Percentiles rank a stretch among this genome's conserved stretches.
These are phyloP conservation scores for Drosophila tsacasi DNA, from an alignment of 1,140 invertebrate genomes.

Conservation along the genomic window DNA sequence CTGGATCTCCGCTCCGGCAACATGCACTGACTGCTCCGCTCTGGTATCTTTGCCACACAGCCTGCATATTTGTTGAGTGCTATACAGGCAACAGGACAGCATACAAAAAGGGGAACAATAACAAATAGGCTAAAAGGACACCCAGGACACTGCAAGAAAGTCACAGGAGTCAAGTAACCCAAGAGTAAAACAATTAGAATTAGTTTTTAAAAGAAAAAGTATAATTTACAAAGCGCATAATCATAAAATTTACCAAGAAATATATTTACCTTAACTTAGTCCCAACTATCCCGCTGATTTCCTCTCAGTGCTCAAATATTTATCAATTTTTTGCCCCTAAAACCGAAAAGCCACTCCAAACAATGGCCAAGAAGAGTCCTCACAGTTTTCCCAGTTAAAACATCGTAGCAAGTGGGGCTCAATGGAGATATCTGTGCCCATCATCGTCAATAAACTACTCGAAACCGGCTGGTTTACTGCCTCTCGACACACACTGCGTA, in stretches of 20 bases:
- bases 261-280: no score
- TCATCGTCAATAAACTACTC: slow-evolving; percentile 53
- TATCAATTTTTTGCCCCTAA: slow-evolving; percentile 6
- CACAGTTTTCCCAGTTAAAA: slow-evolving; percentile 11
- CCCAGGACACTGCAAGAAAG: slow-evolving; percentile 3
- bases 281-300: neutral
- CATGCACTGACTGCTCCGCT: neutral
- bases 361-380: slow-evolving; percentile 6
- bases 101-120: slow-evolving; percentile 9
- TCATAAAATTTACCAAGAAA: neutral
- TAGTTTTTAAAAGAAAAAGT: neutral
- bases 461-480: slow-evolving; percentile 40
- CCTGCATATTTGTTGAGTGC: slow-evolving; percentile 58
- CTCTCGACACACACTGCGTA: slow-evolving; percentile 30
- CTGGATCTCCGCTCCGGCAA: neutral
- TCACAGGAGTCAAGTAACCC: neutral
- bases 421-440: slow-evolving; percentile 51
- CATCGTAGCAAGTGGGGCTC: slow-evolving; percentile 10
- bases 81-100: neutral
- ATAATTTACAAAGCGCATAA: neutral
- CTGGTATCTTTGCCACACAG: slow-evolving; percentile 65
- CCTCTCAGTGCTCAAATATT: slow-evolving; percentile 6
- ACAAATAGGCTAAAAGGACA: slow-evolving; percentile 23
- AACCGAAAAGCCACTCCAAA: neutral
- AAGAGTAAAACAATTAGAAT: neutral